These are phyloP conservation scores for Harlomillsia oculata DNA, from an alignment of 1,140 invertebrate genomes.

Conservation along the genomic window DNA sequence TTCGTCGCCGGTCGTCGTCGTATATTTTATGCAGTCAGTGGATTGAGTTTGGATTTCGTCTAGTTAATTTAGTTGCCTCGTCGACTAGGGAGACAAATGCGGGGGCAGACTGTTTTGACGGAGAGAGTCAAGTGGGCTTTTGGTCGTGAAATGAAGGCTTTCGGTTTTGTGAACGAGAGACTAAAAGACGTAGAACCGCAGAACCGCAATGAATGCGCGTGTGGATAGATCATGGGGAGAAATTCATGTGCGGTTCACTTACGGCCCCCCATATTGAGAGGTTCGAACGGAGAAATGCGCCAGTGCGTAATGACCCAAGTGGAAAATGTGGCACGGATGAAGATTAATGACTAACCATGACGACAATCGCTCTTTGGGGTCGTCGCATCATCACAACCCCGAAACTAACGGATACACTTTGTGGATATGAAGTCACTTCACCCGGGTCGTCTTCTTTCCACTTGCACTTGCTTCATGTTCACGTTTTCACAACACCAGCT, in stretches of 20 bases:
- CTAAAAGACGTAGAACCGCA: too few relatives aligned
- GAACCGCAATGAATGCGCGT: too few relatives aligned
- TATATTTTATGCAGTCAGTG: too few relatives aligned
- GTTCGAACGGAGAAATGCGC: constrained; percentile 6
- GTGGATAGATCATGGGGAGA: too few relatives aligned
- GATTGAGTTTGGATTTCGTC: too few relatives aligned
- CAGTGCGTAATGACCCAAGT: constrained; percentile 32
- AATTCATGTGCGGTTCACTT: not conserved
- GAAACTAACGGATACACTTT: constrained; percentile 9
- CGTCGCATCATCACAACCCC: constrained; percentile 22
- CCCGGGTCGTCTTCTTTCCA: not conserved
- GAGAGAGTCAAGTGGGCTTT: constrained; percentile 18
- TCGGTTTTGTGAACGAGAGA: constrained; percentile 1
- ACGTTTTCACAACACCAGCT: not conserved
- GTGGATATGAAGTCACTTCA: constrained; percentile 1
- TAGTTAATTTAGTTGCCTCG: not conserved
- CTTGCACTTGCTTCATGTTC: not conserved
- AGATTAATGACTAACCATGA: constrained; percentile 34
- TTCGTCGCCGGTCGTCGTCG: too few relatives aligned
- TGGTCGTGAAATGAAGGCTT: constrained; percentile 1
- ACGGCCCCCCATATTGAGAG: constrained; percentile 11
- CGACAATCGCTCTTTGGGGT: constrained; percentile 25
- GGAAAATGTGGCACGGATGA: constrained; percentile 36
- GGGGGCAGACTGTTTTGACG: constrained; percentile 20
- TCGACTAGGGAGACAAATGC: constrained; percentile 33